phyloP scores from a whole-genome alignment of 2,113 vertebrate genomes.

The Chaetops frenatus region DNA sequence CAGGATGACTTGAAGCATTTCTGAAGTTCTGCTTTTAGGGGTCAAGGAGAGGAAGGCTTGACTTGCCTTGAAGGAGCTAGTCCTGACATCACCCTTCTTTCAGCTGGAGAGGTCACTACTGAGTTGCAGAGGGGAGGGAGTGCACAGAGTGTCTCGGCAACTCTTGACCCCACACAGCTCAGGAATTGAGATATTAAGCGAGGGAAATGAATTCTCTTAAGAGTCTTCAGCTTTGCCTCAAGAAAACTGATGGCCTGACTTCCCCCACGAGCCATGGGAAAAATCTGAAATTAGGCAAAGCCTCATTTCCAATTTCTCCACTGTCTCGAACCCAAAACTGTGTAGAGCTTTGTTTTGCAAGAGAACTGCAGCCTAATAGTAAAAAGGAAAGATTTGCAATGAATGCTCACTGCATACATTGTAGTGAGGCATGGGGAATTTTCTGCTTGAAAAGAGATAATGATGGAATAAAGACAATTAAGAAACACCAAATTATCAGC shows the following conservation, averaged over 20 bases:
- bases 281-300: background rate
- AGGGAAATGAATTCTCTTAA: constrained; percentile 12
- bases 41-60: background rate
- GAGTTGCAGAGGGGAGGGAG: constrained; percentile 8
- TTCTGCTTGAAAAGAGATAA: constrained; percentile 3
- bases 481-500: background rate
- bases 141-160: background rate
- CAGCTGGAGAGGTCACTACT: constrained; percentile 46
- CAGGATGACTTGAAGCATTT: background rate
- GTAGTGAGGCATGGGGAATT: background rate
- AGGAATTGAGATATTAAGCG: background rate
- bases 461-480: background rate
- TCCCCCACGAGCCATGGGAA: background rate
- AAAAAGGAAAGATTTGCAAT: background rate
- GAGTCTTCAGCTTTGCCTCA: background rate
- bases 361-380: background rate
- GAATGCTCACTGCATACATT: background rate
- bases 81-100: constrained; percentile 9
- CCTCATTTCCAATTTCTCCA: background rate
- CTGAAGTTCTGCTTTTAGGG: background rate
- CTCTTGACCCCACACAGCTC: background rate
- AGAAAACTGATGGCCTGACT: background rate
- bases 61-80: background rate
- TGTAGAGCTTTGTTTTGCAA: background rate
- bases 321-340: background rate